A percentile compares a stretch with the other conserved stretches of the same genome.
Evolutionary conservation across 2,797 vertebrate genomes (phyloP).

Genomic region (Urophycis tenuis): DNA sequence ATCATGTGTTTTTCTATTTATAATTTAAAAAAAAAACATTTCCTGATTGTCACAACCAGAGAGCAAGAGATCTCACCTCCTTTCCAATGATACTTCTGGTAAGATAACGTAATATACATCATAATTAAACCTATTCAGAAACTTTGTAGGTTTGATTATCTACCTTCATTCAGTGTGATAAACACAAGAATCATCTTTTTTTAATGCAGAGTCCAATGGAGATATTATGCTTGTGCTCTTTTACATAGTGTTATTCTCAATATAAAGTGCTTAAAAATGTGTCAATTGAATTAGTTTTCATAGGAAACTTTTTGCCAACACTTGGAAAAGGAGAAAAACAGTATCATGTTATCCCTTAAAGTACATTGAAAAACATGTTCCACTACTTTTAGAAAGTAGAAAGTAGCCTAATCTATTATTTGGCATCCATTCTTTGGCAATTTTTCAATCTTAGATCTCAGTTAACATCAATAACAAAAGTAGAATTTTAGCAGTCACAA

Average conservation of each 20-base stretch:
- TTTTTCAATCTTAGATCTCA: not conserved
- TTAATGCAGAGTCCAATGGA: not conserved
- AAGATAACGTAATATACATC: not conserved
- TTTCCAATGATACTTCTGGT: not conserved
- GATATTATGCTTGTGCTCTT: not conserved
- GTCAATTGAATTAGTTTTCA: constrained; percentile 1
- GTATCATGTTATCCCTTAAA: not conserved
- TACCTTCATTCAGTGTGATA: not conserved
- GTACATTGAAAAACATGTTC: too few relatives aligned
- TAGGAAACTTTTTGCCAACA: not conserved
- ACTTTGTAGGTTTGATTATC: not conserved
- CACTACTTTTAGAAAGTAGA: not conserved
- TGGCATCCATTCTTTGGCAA: not conserved
- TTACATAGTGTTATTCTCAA: not conserved
- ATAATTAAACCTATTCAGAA: not conserved
- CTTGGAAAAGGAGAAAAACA: not conserved
- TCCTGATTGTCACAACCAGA: not conserved
- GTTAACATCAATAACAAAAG: not conserved
- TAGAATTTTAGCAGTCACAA: not conserved
- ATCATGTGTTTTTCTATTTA: too few relatives aligned
- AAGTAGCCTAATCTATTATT: not conserved
- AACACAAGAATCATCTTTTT: too few relatives aligned
- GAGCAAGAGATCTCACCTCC: not conserved
- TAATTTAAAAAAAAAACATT: not conserved
- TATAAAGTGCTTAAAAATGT: not conserved